Percentiles rank a stretch among this genome's conserved stretches.
These are phyloP conservation scores for Quadriops clusia DNA, from an alignment of 2,888 invertebrate genomes.

Conservation along the genomic window DNA sequence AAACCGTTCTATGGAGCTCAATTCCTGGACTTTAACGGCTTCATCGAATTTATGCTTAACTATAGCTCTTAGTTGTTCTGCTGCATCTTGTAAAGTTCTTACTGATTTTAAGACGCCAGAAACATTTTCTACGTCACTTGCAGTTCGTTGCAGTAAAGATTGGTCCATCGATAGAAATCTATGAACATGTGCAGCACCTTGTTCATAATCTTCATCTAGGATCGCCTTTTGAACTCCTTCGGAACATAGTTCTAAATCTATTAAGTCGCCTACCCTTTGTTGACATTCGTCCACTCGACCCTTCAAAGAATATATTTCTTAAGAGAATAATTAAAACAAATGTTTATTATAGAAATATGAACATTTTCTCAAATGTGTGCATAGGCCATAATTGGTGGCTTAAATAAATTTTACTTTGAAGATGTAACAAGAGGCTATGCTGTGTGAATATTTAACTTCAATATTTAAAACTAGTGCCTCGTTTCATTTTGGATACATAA, in stretches of 20 bases:
- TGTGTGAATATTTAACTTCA: too few relatives aligned
- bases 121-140: slow-evolving; percentile 60
- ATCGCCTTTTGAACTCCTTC: slow-evolving; percentile 95
- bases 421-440: too few relatives aligned
- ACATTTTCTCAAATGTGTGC: too few relatives aligned
- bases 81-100: slow-evolving; percentile 62
- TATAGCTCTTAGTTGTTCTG: slow-evolving; percentile 55
- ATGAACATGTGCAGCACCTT: slow-evolving; percentile 91
- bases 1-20: slow-evolving; percentile 83
- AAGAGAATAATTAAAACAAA: slow-evolving; percentile 2
- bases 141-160: slow-evolving; percentile 61
- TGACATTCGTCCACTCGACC: slow-evolving; percentile 90
- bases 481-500: too few relatives aligned
- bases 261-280: slow-evolving; percentile 84
- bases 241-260: slow-evolving; percentile 90
- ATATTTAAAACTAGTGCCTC: too few relatives aligned
- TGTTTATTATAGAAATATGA: too few relatives aligned
- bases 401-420: too few relatives aligned
- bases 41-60: slow-evolving; percentile 79
- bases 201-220: slow-evolving; percentile 90
- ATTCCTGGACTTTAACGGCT: slow-evolving; percentile 77
- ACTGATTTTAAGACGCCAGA: slow-evolving; percentile 61
- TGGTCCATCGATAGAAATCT: slow-evolving; percentile 91
- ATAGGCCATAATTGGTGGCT: too few relatives aligned
- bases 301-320: too few relatives aligned